Percentiles rank a stretch among this genome's conserved stretches.
phyloP scores from a whole-genome alignment of 2,888 invertebrate genomes.

The Drosophila mulleri region DNA sequence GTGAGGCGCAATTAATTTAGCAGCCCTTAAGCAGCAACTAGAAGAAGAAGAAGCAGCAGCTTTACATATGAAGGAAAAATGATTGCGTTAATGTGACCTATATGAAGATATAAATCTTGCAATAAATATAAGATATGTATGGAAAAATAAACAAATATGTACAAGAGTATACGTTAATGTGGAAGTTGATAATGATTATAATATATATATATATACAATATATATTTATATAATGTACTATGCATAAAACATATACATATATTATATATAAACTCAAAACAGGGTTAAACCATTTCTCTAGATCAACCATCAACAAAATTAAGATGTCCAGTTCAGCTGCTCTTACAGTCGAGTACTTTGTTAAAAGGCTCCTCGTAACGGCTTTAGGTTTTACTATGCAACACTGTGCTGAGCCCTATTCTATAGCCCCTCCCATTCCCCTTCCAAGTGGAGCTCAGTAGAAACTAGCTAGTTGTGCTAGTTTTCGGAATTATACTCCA shows the following conservation, averaged over 20 bases:
- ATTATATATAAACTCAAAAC: no score
- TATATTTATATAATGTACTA: no score
- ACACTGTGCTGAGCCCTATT: background rate
- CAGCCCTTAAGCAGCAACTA: slow-evolving; percentile 8
- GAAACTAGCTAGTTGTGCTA: background rate
- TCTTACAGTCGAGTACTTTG: background rate
- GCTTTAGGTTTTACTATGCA: background rate
- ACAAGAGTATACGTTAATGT: background rate
- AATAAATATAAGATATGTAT: background rate
- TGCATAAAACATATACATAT: no score
- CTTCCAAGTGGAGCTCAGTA: background rate
- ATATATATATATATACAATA: background rate
- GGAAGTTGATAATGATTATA: no score
- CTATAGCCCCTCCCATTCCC: no score
- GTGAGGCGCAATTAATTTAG: slow-evolving; percentile 42
- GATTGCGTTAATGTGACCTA: background rate
- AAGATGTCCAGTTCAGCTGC: background rate
- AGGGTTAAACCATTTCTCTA: no score
- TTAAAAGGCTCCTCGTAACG: background rate
- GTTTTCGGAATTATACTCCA: background rate
- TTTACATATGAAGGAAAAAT: background rate
- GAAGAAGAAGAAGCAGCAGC: background rate
- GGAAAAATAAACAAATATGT: background rate
- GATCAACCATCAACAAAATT: background rate
- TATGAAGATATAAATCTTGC: background rate